Evolutionary conservation across 2,888 invertebrate genomes (phyloP).

Genomic region (Sphecodes monilicornis): DNA sequence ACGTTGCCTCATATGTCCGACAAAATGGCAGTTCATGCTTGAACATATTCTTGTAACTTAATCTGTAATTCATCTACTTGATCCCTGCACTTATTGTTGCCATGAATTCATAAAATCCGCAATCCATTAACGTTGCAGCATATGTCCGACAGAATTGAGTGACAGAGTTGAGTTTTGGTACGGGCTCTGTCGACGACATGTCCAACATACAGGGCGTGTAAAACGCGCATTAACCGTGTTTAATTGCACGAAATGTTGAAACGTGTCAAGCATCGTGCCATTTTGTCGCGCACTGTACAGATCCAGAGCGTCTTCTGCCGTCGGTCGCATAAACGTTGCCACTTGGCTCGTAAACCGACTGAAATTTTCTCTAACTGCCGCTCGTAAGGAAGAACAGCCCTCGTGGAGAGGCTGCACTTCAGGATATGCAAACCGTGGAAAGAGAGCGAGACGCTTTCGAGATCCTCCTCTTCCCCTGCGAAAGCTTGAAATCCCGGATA

Average conservation of each 20-base stretch:
- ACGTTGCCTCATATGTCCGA: no score
- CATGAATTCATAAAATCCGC: no score
- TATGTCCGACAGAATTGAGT: no score
- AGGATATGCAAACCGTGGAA: constrained; percentile 50
- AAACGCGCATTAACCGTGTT: background rate
- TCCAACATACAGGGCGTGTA: background rate
- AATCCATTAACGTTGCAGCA: no score
- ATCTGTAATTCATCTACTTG: no score
- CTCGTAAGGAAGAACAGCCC: constrained; percentile 50
- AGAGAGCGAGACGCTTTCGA: constrained; percentile 14
- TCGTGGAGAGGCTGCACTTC: constrained; percentile 29
- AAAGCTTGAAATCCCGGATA: constrained; percentile 1
- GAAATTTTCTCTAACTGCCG: constrained; percentile 63
- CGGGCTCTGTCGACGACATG: background rate
- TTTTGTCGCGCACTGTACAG: background rate
- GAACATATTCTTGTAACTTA: no score
- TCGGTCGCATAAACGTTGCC: constrained; percentile 52
- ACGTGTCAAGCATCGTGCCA: background rate
- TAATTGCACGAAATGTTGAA: background rate
- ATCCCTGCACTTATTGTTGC: no score
- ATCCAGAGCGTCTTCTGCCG: constrained; percentile 15
- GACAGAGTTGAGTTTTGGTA: background rate
- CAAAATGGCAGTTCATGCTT: no score
- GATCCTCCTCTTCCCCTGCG: background rate
- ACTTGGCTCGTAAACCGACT: constrained; percentile 51